Percentiles rank a stretch among this genome's conserved stretches.
Conservation (phyloP, 2,113 vertebrate species). For the Cololabis saira region DNA sequence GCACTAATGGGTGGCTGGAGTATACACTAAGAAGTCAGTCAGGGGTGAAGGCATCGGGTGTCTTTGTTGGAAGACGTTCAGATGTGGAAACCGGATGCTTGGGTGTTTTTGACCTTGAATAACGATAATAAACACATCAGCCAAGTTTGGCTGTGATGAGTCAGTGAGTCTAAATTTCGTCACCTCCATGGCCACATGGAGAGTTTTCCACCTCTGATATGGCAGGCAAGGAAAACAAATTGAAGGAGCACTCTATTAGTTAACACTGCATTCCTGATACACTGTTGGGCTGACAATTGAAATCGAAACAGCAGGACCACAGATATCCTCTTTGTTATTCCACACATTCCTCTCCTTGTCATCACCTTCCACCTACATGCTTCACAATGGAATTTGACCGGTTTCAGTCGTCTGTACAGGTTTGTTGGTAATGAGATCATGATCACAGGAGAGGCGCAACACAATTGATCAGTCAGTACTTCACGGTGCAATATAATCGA, state of each 20-base stretch:
- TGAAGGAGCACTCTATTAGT: neutral
- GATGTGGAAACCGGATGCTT: constrained; percentile 62
- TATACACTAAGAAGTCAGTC: constrained; percentile 52
- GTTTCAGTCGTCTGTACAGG: neutral
- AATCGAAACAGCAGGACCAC: constrained; percentile 13
- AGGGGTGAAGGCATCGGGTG: constrained; percentile 46
- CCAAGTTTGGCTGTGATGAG: constrained; percentile 34
- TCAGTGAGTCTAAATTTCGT: constrained; percentile 12
- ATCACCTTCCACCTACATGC: constrained; percentile 8
- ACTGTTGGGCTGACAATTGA: neutral
- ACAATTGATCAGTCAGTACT: neutral
- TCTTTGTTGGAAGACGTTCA: constrained; percentile 29
- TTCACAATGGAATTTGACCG: constrained; percentile 5
- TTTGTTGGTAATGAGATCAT: neutral
- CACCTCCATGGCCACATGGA: constrained; percentile 5
- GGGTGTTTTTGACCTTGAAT: constrained; percentile 57
- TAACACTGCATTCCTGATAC: neutral
- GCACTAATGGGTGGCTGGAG: constrained; percentile 64
- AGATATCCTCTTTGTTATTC: constrained; percentile 14
- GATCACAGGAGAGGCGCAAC: neutral
- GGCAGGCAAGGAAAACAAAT: constrained; percentile 33
- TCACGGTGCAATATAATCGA: no score
- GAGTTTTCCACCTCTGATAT: constrained; percentile 19
- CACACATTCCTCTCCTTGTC: constrained; percentile 29
- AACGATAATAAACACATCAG: constrained; percentile 45